phyloP scores from a whole-genome alignment of 2,888 invertebrate genomes.

The Polylopha cassiicola region DNA sequence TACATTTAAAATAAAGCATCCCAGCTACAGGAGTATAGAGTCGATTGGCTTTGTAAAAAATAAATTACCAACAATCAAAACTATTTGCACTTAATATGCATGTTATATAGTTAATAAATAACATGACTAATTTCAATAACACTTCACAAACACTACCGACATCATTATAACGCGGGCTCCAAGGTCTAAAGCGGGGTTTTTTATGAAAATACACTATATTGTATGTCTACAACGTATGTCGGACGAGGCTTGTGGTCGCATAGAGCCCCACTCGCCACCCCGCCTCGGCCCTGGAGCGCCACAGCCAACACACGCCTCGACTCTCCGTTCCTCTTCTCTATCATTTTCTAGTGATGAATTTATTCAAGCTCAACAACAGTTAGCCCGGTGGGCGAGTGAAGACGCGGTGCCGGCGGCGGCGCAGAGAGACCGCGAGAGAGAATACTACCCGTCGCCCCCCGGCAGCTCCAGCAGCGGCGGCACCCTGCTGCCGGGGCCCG shows the following conservation, averaged over 20 bases:
- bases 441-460: slow-evolving; percentile 65
- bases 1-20: too few species aligned
- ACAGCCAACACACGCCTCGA: slow-evolving; percentile 50
- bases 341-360: slow-evolving; percentile 97
- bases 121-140: slow-evolving; percentile 13
- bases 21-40: too few species aligned
- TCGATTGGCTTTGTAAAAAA: slow-evolving; percentile 14
- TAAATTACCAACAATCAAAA: neutral
- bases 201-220: neutral
- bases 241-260: too few species aligned
- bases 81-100: too few species aligned
- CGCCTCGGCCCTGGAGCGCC: slow-evolving; percentile 24
- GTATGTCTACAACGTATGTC: neutral
- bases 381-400: slow-evolving; percentile 97
- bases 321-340: slow-evolving; percentile 86
- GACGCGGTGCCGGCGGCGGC: slow-evolving; percentile 81
- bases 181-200: slow-evolving; percentile 22
- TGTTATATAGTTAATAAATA: neutral
- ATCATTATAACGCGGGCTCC: slow-evolving; percentile 31
- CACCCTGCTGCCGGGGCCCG: slow-evolving; percentile 33
- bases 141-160: slow-evolving; percentile 25
- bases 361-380: slow-evolving; percentile 97
- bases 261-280: too few species aligned
- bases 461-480: slow-evolving; percentile 49
- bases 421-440: slow-evolving; percentile 56